Evolutionary conservation across 2,888 invertebrate genomes (phyloP), one percentile per base, ranked within the genome.

Genomic region (Chrysodeixis includens): DNA sequence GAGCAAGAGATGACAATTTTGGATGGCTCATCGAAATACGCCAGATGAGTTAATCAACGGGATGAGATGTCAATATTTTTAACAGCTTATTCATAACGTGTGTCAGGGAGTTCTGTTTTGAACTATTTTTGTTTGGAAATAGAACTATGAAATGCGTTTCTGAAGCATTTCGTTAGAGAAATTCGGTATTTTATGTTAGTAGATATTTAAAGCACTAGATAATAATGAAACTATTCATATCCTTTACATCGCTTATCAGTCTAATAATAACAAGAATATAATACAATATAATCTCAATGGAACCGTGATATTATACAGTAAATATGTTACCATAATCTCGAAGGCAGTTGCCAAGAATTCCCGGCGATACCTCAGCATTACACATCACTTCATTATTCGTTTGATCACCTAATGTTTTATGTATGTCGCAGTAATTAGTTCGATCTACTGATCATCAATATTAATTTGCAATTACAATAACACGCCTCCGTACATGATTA

Each of bases 401-500:
- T 81, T 79, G 72, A 84, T 81, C 78, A 79, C 62, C 77, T 86
- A 76, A 88, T 88, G 85, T 88, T 83, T 88, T 84, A 88, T 89
- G 83, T 87, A 87, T 82, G 66, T 60, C 60, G 65, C 74, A 63
- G 71, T 86, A 86, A 87, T 88, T 83, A 85, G 80, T 80, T 83
- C 83, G 83, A 85, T 83, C 83, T 74, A 67, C 58, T 69, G 80
- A 82, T 84, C 85, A 90, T 90, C 88, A 90, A 90, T 90, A 90
- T 90, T 90, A 90, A 91, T 88, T 86, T 83, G 82, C 82, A 81
- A 89, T 90, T 87, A 89, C 84, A 86, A 88, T 87, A 88, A 78
- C 71, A 77, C 76, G 76, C 74, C 74, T 75, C 73, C 57, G 71
- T 79, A 69, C 68, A 75, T 71, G 78, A 79, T 81, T 80, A 78